These are phyloP conservation scores for Ciconia boyciana DNA, from an alignment of 2,113 vertebrate species.

Conservation along the genomic window DNA sequence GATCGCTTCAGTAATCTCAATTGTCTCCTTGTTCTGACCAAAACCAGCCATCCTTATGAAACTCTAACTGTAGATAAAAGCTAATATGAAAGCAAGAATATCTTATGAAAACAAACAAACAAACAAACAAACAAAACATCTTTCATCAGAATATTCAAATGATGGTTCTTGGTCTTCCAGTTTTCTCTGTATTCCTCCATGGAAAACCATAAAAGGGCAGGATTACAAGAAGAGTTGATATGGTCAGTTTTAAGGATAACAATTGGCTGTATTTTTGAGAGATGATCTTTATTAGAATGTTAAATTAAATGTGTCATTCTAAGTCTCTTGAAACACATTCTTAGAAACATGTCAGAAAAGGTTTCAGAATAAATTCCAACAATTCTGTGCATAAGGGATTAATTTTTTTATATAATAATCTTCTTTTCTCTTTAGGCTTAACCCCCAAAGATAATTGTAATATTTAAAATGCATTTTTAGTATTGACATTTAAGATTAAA, in stretches of 20 bases:
- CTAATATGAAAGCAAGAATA: neutral
- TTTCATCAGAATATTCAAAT: neutral
- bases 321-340: neutral
- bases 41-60: neutral
- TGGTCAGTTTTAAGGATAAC: neutral
- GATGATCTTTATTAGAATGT: neutral
- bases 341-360: neutral
- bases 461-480: neutral
- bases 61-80: neutral
- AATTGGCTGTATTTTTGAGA: neutral
- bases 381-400: neutral
- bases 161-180: neutral
- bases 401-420: neutral
- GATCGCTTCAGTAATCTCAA: neutral
- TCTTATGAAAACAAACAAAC: neutral
- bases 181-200: neutral
- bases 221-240: neutral
- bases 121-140: neutral
- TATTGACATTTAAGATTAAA: neutral
- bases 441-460: neutral
- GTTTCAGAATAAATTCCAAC: neutral
- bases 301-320: constrained; percentile 21
- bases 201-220: neutral
- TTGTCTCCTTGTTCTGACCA: neutral
- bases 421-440: neutral